phyloP scores from a whole-genome alignment of 2,888 invertebrate species.

The Epinotia bilunana region DNA sequence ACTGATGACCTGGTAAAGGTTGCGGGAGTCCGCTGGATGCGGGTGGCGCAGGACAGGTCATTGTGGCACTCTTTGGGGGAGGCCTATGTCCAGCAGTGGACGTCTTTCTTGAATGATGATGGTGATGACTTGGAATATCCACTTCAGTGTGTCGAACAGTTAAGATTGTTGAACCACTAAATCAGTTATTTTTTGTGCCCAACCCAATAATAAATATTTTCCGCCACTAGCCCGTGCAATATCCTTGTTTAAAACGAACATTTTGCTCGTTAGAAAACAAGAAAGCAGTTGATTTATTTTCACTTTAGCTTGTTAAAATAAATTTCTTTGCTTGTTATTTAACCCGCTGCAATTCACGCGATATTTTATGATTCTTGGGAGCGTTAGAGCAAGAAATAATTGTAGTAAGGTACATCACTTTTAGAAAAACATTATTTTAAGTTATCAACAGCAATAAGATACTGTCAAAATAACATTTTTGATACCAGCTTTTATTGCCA shows the following conservation, averaged over 20 bases:
- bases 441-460: too few species aligned
- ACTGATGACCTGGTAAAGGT: too few species aligned
- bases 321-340: conserved; percentile 21
- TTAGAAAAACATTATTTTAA: neutral
- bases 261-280: conserved; percentile 14
- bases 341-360: conserved; percentile 15
- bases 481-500: too few species aligned
- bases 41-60: too few species aligned
- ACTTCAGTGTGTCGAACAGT: neutral
- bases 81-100: too few species aligned
- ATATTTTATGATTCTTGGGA: conserved; percentile 12
- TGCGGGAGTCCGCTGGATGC: too few species aligned
- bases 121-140: neutral
- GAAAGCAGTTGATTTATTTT: conserved; percentile 28
- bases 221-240: neutral
- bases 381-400: neutral
- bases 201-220: neutral
- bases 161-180: neutral
- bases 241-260: conserved; percentile 5
- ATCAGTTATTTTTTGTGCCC: neutral
- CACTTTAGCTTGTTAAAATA: conserved; percentile 24
- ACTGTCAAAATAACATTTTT: too few species aligned
- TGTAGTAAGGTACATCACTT: neutral
- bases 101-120: too few species aligned
- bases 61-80: too few species aligned